Conservation (phyloP, 2,888 invertebrate genomes). For the Aethes cnicana region DNA sequence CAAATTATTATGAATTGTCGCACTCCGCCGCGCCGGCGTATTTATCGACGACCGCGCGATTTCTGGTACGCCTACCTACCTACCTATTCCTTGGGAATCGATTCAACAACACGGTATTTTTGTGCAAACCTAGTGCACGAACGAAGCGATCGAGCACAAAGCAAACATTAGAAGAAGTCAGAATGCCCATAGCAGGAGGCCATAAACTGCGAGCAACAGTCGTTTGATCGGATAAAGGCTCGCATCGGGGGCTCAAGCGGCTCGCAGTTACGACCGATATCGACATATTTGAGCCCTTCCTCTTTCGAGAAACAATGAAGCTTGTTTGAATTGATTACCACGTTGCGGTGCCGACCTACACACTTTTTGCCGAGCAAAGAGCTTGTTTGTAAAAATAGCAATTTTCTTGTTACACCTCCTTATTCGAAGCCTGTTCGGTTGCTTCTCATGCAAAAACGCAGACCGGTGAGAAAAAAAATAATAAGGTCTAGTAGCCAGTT, state of each 20-base stretch:
- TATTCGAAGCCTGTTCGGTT: slow-evolving; percentile 55
- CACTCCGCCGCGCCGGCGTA: slow-evolving; percentile 41
- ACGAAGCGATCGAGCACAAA: slow-evolving; percentile 43
- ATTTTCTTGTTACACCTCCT: slow-evolving; percentile 63
- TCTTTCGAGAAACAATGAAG: slow-evolving; percentile 61
- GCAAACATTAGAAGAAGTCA: slow-evolving; percentile 56
- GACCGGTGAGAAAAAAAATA: slow-evolving; percentile 51
- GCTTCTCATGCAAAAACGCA: slow-evolving; percentile 56
- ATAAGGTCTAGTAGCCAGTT: slow-evolving; percentile 49
- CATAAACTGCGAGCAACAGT: slow-evolving; percentile 60
- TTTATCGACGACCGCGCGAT: slow-evolving; percentile 37
- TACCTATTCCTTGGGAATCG: slow-evolving; percentile 30
- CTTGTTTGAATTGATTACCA: slow-evolving; percentile 66
- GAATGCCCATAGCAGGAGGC: slow-evolving; percentile 55
- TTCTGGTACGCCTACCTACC: too few species aligned
- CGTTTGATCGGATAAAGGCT: slow-evolving; percentile 61
- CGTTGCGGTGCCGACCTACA: slow-evolving; percentile 53
- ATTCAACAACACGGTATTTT: slow-evolving; percentile 21
- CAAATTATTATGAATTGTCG: slow-evolving; percentile 58
- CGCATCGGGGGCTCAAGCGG: slow-evolving; percentile 49
- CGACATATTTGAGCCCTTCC: slow-evolving; percentile 58
- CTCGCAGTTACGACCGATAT: slow-evolving; percentile 51
- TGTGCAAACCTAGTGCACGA: slow-evolving; percentile 37
- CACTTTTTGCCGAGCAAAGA: slow-evolving; percentile 59
- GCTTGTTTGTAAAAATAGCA: slow-evolving; percentile 69